Evolutionary conservation across 2,797 vertebrate species (phyloP).

Genomic region (Neosalanx taihuensis): DNA sequence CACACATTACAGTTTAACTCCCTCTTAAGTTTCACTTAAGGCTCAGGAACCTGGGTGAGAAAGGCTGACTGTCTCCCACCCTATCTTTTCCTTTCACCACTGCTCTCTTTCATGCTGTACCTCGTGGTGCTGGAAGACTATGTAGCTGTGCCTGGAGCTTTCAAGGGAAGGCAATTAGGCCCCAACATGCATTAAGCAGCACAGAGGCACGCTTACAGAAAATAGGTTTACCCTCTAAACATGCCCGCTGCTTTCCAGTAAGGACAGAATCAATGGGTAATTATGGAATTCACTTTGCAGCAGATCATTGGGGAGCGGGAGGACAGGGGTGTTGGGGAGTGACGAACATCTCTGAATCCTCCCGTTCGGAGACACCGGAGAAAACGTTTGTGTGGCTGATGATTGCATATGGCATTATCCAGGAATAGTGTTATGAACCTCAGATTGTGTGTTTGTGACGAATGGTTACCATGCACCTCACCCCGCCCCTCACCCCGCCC

Average conservation of each 20-base stretch:
- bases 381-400: no score
- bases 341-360: constrained; percentile 20
- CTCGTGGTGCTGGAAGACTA: no score
- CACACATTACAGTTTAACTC: background rate
- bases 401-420: no score
- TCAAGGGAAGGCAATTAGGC: constrained; percentile 61
- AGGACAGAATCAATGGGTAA: constrained; percentile 69
- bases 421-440: no score
- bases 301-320: constrained; percentile 50
- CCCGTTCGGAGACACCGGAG: no score
- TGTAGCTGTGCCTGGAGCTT: constrained; percentile 41
- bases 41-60: no score
- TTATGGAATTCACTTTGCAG: constrained; percentile 66
- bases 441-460: no score
- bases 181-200: constrained; percentile 41
- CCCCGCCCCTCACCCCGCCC: background rate
- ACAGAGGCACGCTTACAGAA: constrained; percentile 52
- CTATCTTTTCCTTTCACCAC: background rate
- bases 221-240: constrained; percentile 62
- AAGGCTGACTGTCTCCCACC: background rate
- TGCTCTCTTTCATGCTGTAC: constrained; percentile 18
- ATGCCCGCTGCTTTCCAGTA: constrained; percentile 51
- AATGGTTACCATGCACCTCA: background rate
- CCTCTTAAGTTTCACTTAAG: no score
- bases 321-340: constrained; percentile 22